Evolutionary conservation across 2,797 vertebrate species (phyloP), one percentile per base, ranked within the genome.

Genomic region (Diplodus puntazzo): DNA sequence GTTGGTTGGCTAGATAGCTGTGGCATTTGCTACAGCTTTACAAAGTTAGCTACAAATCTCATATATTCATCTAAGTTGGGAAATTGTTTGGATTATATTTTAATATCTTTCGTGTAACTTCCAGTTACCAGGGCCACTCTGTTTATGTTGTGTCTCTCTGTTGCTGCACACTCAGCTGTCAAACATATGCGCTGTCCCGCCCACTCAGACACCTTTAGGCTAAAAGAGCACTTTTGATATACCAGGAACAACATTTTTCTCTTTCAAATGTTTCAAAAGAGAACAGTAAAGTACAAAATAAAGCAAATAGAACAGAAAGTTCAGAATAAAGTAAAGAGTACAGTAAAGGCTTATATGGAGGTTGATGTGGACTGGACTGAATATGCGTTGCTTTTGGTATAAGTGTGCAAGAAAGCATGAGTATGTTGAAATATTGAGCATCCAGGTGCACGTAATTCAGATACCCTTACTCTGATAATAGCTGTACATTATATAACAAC

Each of bases 151-250:
- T 63, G 45, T 58, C 20, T 68, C 11, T 16, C 16, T 58, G 39
- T 14, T 14, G 5, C 21, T 80, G 57, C 42, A 60, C 65, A 21
- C 48, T 61, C 21, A 58, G 46, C 55, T 80, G 70, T 77, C 59
- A 69, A 73, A 60, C 57, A 49, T 39, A 60, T 42, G 43, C 67
- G 61, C n/a, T 72, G 50, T n/a, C 52, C 54, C 0, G 13, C 45
- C 77, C 64, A 77, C 49, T 46, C 62, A 72, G 25, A 71, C 46
- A 25, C 42, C 67, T 64, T 9, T 13, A 79, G 57, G 61, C 49
- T 70, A 59, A 73, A 70, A 30, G 27, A 69, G 20, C 46, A 71
- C 71, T 80, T 73, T 73, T 63, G 20, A 63, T 43, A 23, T 0
- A 60, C 30, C 21, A 54, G 20, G 12, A 59, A 50, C 1, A 8